Base-by-base conservation (phyloP, 1,140 invertebrate genomes). In the Meloidogyne hapla region DNA sequence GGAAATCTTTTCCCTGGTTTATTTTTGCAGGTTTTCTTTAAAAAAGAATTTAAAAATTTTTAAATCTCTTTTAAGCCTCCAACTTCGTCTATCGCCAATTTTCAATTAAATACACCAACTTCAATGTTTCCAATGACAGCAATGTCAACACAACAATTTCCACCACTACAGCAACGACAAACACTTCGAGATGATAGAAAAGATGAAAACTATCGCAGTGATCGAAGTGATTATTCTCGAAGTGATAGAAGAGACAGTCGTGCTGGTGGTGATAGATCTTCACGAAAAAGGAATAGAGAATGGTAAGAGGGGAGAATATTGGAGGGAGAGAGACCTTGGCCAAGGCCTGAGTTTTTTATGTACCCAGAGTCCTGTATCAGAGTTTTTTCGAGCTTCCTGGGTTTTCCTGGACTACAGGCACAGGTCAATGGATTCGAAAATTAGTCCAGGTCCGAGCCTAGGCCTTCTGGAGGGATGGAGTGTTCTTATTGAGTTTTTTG, bases 21-120 rank as follows among this genome's bases (percentile, higher is more conserved):
- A 56, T 56, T 56, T 56, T n/a, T 56, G 8, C 48, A 56, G 48
- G 48, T 56, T 56, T 56, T 56, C 3, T n/a, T 56, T n/a, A 6
- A 26, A n/a, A n/a, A 8, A 48, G 13, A 40, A 12, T 23, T 25
- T 28, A 26, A n/a, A 70, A 42, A 42, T n/a, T 48, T 18, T 70
- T 69, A 18, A 42, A 45, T 6, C n/a, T 56, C n/a, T 45, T 69
- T 56, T 6, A 56, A 40, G 40, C 18, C 69, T 18, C 71, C 71
- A 23, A 56, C 61, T 23, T 38, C 63, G 12, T 28, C 40, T 18
- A 48, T 70, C 21, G 70, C 25, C 9, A 67, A 42, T 67, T 67
- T 67, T n/a, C 21, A 18, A 18, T n/a, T 56, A 56, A 56, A n/a
- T 56, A 56, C 65, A 21, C 6, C 65, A 18, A 42, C 28, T 42